A percentile compares a stretch with the other conserved stretches of the same genome.
These are phyloP conservation scores for Scrobipalpa costella DNA, from an alignment of 2,888 invertebrate genomes.

Conservation along the genomic window DNA sequence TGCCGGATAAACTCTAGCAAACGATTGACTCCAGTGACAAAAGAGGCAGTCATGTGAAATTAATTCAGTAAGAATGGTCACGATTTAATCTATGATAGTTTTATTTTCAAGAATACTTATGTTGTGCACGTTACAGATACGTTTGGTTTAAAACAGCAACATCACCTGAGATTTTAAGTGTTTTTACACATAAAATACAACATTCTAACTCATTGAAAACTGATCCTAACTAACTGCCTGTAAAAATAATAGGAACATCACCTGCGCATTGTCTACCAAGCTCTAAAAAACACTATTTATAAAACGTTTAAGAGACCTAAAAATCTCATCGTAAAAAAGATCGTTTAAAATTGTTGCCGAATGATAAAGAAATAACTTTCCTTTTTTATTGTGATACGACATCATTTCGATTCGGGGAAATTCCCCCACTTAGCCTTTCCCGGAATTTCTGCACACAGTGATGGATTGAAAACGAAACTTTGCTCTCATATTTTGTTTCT, in stretches of 20 bases:
- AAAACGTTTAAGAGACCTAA: too few species aligned
- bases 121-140: background rate
- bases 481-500: constrained; percentile 52
- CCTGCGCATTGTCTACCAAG: too few species aligned
- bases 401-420: constrained; percentile 37
- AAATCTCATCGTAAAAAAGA: too few species aligned
- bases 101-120: background rate
- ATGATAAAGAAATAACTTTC: background rate
- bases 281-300: too few species aligned
- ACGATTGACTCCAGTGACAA: constrained; percentile 65
- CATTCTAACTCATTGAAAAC: too few species aligned
- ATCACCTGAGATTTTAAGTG: too few species aligned
- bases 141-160: background rate
- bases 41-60: constrained; percentile 62
- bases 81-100: constrained; percentile 40
- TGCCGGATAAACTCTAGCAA: constrained; percentile 67
- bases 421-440: constrained; percentile 47
- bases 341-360: background rate
- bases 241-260: too few species aligned
- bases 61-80: constrained; percentile 70
- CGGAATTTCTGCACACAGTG: constrained; percentile 44
- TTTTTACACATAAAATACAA: too few species aligned
- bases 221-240: too few species aligned
- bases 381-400: constrained; percentile 30
- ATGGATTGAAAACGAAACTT: constrained; percentile 53